Base-by-base conservation (phyloP, 2,113 vertebrate genomes). In the Hydrochoerus hydrochaeris region DNA sequence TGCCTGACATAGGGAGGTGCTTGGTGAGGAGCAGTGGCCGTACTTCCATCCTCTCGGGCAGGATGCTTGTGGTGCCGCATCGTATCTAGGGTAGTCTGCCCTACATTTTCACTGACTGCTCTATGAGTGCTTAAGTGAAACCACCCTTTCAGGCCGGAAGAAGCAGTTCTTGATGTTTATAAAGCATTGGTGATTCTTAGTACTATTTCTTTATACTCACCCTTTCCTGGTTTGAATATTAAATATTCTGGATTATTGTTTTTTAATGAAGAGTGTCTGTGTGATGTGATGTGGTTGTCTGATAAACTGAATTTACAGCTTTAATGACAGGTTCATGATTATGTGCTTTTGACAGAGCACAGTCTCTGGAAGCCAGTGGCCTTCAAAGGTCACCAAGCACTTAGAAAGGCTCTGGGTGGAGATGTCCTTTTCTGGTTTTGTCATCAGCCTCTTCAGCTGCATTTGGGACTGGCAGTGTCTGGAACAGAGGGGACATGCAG, bases 141-240 rank as follows among this genome's bases (percentile, higher is more conserved):
- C 62, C 11, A 20, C 81, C 30, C 52, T 85, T 87, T 63, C 4
- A 91, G 49, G 65, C 58, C 69, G 93, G 65, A 93, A 54, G 81
- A 32, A 32, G 90, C 28, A 49, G 77, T 85, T 85, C 28, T 90
- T 91, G 2, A 10, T 85, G 26, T 69, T 17, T 32, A 60, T 86
- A 71, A 77, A 75, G 20, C 26, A 60, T 38, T 83, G 44, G n/a
- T 46, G 84, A 65, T 65, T 97, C 9, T 91, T 49, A 62, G 9
- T 84, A 4, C 44, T 82, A 26, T 60, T 1, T 14, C 41, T 92
- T 77, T 58, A 16, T 91, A 75, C 5, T 46, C 14, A 28, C 49
- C 26, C 85, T 96, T 94, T 94, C 91, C 38, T 80, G 35, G 54
- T 92, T 77, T 78, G 7, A n/a, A 60, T 95, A 7, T 84, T 95